Percentiles rank a stretch among this genome's conserved stretches.
phyloP scores from a whole-genome alignment of 1,140 invertebrate genomes.

The Tachypleus tridentatus region DNA sequence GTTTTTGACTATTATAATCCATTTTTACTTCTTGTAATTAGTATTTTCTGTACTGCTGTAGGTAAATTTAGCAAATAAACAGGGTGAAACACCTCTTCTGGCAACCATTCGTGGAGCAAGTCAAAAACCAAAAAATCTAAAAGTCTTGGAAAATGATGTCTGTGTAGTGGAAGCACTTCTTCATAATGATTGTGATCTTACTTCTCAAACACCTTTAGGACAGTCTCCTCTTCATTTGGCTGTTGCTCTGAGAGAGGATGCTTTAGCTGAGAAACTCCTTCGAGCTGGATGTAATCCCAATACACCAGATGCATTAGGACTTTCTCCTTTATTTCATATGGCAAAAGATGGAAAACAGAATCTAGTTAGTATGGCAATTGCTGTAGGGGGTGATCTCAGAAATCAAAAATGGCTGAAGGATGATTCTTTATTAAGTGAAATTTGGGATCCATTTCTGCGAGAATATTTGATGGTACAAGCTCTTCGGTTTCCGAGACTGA shows the following conservation, averaged over 20 bases:
- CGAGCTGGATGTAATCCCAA: slow-evolving; percentile 22
- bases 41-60: not conserved
- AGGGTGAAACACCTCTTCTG: slow-evolving; percentile 22
- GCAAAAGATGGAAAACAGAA: slow-evolving; percentile 21
- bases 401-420: not conserved
- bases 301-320: slow-evolving; percentile 22
- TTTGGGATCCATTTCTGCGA: not conserved
- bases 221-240: slow-evolving; percentile 26
- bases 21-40: too few species aligned
- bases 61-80: slow-evolving; percentile 40
- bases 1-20: too few species aligned
- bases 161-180: slow-evolving; percentile 8
- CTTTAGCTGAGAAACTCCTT: slow-evolving; percentile 16
- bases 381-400: slow-evolving; percentile 21
- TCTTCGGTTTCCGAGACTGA: slow-evolving; percentile 5
- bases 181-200: slow-evolving; percentile 15
- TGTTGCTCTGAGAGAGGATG: slow-evolving; percentile 20
- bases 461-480: not conserved
- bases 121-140: slow-evolving; percentile 13
- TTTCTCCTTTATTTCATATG: slow-evolving; percentile 23
- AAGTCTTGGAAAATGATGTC: slow-evolving; percentile 5
- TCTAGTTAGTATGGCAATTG: slow-evolving; percentile 19
- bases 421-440: not conserved
- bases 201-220: slow-evolving; percentile 17
- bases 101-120: slow-evolving; percentile 17